Evolutionary conservation across 2,888 invertebrate species (phyloP), one percentile per base, ranked within the genome.

Genomic region (Nymphalis urticae): DNA sequence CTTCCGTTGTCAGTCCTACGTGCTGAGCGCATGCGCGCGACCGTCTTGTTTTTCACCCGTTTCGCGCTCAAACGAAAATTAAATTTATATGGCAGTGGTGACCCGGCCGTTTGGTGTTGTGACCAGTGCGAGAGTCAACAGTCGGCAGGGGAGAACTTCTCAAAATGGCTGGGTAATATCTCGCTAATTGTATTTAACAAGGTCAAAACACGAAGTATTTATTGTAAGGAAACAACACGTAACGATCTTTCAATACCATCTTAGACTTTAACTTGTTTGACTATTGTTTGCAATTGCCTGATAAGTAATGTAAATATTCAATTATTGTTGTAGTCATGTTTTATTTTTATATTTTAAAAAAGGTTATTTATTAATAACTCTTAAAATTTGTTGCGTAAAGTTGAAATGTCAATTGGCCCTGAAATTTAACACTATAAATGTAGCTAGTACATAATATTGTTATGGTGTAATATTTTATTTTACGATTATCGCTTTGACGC

Each of bases 51-150:
- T 77, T 80, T 79, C 78, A 78, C 71, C 73, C 75, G 76, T 72
- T 73, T 77, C 68, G 67, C 61, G 74, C 71, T 68, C 66, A 72
- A 75, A 74, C 74, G 79, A 80, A 80, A 82, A 84, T 80, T 82
- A 79, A 78, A 83, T 87, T 90, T 89, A 88, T 91, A 92, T 92
- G 91, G 90, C 92, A 90, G 89, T 90, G 85, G 86, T 87, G 87
- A 88, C 82, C 78, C 85, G 85, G 79, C 83, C 84, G 79, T 86
- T 86, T 89, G 85, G 86, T 83, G 87, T 87, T 76, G 87, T 89
- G 82, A 87, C 85, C 80, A 88, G 86, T 85, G 81, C 81, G 75
- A 83, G 85, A 82, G 84, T 82, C 75, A 85, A 84, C 78, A 81
- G 81, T 73, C 84, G 84, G 74, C 81, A 82, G 66, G 77, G 80